phyloP scores from a whole-genome alignment of 2,888 invertebrate genomes.

The Hedya salicella region DNA sequence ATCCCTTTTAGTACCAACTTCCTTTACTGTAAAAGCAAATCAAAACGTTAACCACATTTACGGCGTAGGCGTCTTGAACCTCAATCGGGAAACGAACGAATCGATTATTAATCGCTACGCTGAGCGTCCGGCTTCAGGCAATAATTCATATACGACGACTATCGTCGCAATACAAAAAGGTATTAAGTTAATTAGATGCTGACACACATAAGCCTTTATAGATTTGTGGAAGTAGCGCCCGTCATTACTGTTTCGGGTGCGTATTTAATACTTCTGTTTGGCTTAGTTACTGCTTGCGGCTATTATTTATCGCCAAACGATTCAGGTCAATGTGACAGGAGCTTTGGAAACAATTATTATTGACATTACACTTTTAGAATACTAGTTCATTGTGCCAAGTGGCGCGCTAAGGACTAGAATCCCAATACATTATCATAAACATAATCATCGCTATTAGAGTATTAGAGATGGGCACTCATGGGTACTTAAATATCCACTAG shows the following conservation, averaged over 20 bases:
- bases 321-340: conserved; percentile 46
- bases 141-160: conserved; percentile 58
- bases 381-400: background rate
- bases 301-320: conserved; percentile 51
- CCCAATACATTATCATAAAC: too few species aligned
- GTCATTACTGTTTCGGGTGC: conserved; percentile 51
- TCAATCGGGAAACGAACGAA: conserved; percentile 44
- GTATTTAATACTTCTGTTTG: conserved; percentile 46
- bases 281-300: conserved; percentile 53
- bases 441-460: too few species aligned
- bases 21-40: background rate
- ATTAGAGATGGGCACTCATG: too few species aligned
- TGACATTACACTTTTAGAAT: conserved; percentile 21
- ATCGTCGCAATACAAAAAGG: background rate
- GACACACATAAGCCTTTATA: background rate
- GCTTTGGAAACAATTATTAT: conserved; percentile 46
- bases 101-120: conserved; percentile 57
- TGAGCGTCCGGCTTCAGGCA: conserved; percentile 52
- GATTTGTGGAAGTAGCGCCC: conserved; percentile 43
- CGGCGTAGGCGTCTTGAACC: conserved; percentile 26
- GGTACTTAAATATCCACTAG: too few species aligned
- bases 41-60: conserved; percentile 1
- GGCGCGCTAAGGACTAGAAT: background rate
- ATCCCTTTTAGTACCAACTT: too few species aligned
- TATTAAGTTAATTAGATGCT: background rate